These are phyloP conservation scores for Oxyruncus cristatus DNA, from an alignment of 2,113 vertebrate genomes.

Conservation along the genomic window DNA sequence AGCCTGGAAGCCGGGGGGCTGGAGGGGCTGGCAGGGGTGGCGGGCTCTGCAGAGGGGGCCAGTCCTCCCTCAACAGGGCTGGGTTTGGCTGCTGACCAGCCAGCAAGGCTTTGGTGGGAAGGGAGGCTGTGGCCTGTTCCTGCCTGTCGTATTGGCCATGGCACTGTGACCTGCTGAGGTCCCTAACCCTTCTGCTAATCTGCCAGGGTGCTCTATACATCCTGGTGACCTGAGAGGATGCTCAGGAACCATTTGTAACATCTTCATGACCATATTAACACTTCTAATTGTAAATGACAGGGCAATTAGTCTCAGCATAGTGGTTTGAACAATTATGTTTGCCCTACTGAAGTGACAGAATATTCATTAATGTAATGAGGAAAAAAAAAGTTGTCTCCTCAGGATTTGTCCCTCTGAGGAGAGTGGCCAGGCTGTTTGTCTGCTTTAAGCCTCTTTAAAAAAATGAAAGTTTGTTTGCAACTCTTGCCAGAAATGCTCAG, in stretches of 20 bases:
- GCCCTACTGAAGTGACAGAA: constrained; percentile 9
- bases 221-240: neutral
- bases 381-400: neutral
- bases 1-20: rapidly evolving
- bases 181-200: neutral
- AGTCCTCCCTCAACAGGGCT: neutral
- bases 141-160: neutral
- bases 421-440: neutral
- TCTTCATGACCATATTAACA: constrained; percentile 15
- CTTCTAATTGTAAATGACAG: constrained; percentile 30
- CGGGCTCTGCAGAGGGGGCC: neutral
- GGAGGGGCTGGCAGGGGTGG: neutral
- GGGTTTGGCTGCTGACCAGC: rapidly evolving
- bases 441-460: neutral
- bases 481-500: neutral
- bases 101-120: rapidly evolving
- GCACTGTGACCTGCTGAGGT: neutral
- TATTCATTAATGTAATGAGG: neutral
- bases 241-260: neutral
- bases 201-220: neutral
- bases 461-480: neutral
- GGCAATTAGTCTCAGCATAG: constrained; percentile 25
- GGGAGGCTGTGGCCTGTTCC: neutral
- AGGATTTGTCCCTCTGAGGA: neutral
- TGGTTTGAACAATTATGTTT: constrained; percentile 2